Base-by-base conservation (phyloP, 2,113 vertebrate species). In the Sardina pilchardus region DNA sequence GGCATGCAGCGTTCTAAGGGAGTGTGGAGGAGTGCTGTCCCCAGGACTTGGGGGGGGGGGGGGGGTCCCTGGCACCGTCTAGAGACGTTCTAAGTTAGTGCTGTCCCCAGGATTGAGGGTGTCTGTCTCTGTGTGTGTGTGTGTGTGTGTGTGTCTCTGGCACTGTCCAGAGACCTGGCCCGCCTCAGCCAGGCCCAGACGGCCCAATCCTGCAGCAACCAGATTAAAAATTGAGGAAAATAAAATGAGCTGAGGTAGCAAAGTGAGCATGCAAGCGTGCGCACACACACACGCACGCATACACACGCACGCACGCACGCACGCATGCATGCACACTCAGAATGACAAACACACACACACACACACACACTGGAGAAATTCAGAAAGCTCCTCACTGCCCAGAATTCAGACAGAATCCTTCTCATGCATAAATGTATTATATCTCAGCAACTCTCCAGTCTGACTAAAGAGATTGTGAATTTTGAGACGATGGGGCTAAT, bases 341-440 rank as follows among this genome's bases (percentile, higher is more conserved):
- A 44, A 8, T 3, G 4, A 42, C 63, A 67, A 1, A 30, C 63
- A 34, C 63, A 34, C n/a, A 34, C 63, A 34, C n/a, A 26, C n/a
- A 14, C 63, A 34, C 63, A 34, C n/a, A 34, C n/a, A 26, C 63
- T 24, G 48, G 16, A 24, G 19, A 19, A 19, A 24, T 34, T 14
- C 10, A 36, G 12, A 75, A 36, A 78, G 30, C 71, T 78, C 34
- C 30, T 78, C 71, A 36, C 71, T 78, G 71, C 26, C 2, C 71
- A 78, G 71, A 78, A 78, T 78, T 78, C 34, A 78, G n/a, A 30
- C 63, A 34, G 9, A 71, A 34, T 36, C 26, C 71, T 34, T 78
- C 71, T 78, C 71, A 78, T 39, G 71, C 71, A 36, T 78, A 36
- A 78, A 78, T 78, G 71, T 78, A 36, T 78, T 39, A 78, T 78